Evolutionary conservation across 2,888 invertebrate species (phyloP), one percentile per base, ranked within the genome.

Genomic region (Globia sparganii): DNA sequence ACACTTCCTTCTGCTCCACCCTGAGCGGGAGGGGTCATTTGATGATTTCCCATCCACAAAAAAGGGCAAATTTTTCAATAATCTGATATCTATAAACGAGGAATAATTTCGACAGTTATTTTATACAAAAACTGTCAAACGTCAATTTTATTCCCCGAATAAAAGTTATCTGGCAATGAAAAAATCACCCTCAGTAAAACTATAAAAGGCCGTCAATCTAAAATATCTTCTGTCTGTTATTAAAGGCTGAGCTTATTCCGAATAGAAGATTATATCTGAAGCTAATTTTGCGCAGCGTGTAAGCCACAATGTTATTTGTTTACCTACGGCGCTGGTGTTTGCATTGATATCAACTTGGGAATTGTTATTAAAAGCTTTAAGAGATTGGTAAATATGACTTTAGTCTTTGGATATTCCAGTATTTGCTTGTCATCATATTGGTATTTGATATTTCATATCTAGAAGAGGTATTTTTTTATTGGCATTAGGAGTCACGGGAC

Each of bases 301-400:
- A 72, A 75, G 89, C 80, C 62, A 65, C 80, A 88, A 87, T 91
- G 87, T 91, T 91, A 88, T 89, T 81, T 91, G 92, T 93, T 92
- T 93, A 91, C 90, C 15, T 25, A 70, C 87, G 84, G 91, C 91
- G 90, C 86, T 85, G 71, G 76, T 92, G 92, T 94, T 92, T 93
- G 91, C 90, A 87, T 91, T 90, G 91, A 91, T 92, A 93, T 94
- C 93, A 93, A 92, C 93, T 91, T 89, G 94, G 92, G 92, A 90
- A 92, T 92, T 92, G 92, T 93, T 94, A 93, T 92, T 93, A 94
- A 93, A 94, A 93, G 93, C 90, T 88, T 86, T 83, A 88, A 89
- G 88, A 70, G 88, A 81, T 83, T 72, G 69, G 80, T 86, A 85
- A 86, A 86, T 80, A 83, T 77, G 80, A 77, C 80, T 80, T 78